Conservation (phyloP, 1,140 invertebrate species). For the Chymomyza costata region DNA sequence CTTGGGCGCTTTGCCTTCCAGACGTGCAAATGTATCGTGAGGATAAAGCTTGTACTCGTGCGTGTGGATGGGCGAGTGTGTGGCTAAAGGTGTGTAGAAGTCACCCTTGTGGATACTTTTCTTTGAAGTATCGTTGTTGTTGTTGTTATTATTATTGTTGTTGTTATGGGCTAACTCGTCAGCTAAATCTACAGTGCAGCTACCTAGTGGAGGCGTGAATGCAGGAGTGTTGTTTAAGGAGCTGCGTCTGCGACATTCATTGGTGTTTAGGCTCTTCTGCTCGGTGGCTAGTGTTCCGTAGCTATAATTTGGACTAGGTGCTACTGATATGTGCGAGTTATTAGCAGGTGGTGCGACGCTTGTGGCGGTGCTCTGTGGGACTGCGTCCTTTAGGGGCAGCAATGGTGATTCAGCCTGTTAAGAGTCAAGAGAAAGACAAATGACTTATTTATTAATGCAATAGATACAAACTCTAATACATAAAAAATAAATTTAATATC, state of each 20-base stretch:
- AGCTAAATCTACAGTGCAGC: constrained; percentile 1
- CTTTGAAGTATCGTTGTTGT: constrained; percentile 24
- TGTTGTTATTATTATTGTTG: constrained; percentile 35
- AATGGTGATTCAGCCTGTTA: constrained; percentile 62
- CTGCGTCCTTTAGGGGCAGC: constrained; percentile 43
- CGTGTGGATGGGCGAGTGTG: constrained; percentile 19
- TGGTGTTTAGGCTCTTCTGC: constrained; percentile 1
- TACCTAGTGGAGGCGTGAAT: too few relatives aligned
- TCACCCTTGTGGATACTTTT: constrained; percentile 30
- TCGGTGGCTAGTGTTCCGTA: background rate
- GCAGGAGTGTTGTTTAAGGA: constrained; percentile 29
- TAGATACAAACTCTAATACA: background rate
- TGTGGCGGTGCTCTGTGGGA: constrained; percentile 13
- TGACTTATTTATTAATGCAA: too few relatives aligned
- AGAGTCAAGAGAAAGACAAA: background rate
- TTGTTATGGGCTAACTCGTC: constrained; percentile 36
- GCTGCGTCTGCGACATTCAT: constrained; percentile 32
- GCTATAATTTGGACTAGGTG: constrained; percentile 1
- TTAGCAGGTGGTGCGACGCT: constrained; percentile 27
- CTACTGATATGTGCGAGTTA: constrained; percentile 34
- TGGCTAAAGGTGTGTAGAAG: constrained; percentile 38
- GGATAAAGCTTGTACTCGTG: constrained; percentile 55
- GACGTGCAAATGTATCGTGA: constrained; percentile 57
- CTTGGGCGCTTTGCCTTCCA: constrained; percentile 48
- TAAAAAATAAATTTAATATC: background rate